Conservation (phyloP, 2,888 invertebrate species). For the Tuta absoluta region DNA sequence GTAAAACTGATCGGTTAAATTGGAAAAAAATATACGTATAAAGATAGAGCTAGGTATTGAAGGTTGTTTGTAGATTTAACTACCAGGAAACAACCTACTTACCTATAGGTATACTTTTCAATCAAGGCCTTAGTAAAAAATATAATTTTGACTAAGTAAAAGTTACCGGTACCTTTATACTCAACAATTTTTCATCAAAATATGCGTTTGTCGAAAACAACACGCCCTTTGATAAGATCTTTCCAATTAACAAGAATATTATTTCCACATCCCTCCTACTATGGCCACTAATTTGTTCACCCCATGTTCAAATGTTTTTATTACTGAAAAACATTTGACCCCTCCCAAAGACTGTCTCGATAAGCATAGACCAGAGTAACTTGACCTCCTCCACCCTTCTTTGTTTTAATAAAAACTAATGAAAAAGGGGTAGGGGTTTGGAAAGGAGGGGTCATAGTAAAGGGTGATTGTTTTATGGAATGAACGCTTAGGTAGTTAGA, state of each 20-base stretch:
- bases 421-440: background rate
- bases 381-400: constrained; percentile 32
- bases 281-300: constrained; percentile 49
- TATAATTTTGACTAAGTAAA: too few relatives aligned
- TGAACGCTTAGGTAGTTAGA: constrained; percentile 11
- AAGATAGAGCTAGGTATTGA: too few relatives aligned
- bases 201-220: constrained; percentile 36
- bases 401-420: background rate
- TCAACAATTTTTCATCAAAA: background rate
- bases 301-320: constrained; percentile 46
- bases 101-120: too few relatives aligned
- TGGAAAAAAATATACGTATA: too few relatives aligned
- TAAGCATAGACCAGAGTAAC: constrained; percentile 31
- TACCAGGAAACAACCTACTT: too few relatives aligned
- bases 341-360: constrained; percentile 39
- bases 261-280: constrained; percentile 47
- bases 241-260: constrained; percentile 61
- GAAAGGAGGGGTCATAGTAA: background rate
- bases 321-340: constrained; percentile 41
- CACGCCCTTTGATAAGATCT: constrained; percentile 54
- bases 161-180: background rate
- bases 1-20: too few relatives aligned
- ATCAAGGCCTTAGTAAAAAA: background rate
- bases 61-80: too few relatives aligned
- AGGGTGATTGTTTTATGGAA: constrained; percentile 5